Conservation (phyloP, 2,888 invertebrate genomes). For the Brachypalpus laphriformis region DNA sequence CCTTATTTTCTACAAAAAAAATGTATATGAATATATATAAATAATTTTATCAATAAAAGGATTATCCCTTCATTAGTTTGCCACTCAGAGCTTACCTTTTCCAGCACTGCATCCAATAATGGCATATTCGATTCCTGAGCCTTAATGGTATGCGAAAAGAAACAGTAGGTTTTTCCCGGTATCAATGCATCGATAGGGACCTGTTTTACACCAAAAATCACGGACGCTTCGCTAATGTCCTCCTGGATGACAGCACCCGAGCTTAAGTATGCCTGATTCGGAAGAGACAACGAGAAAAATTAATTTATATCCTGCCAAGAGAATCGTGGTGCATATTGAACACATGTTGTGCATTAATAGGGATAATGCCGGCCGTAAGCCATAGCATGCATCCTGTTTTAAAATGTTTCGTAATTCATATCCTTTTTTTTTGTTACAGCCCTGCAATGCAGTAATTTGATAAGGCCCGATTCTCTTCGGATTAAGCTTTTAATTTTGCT, state of each 20-base stretch:
- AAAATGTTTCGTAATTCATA: constrained; percentile 47
- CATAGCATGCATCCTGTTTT: constrained; percentile 30
- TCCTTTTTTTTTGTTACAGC: constrained; percentile 15
- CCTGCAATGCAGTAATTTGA: constrained; percentile 61
- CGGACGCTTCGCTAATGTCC: constrained; percentile 97
- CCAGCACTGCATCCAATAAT: constrained; percentile 96
- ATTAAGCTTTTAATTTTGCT: constrained; percentile 60
- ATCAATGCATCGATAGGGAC: constrained; percentile 94
- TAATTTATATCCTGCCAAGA: constrained; percentile 40
- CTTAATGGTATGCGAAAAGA: constrained; percentile 99
- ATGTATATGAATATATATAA: constrained; percentile 13
- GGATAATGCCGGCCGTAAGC: constrained; percentile 44
- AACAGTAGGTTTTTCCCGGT: constrained; percentile 98
- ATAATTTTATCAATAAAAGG: constrained; percentile 45
- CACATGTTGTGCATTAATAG: constrained; percentile 43
- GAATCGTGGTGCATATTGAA: constrained; percentile 21
- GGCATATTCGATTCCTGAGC: constrained; percentile 99
- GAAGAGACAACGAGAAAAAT: constrained; percentile 37
- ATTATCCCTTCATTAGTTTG: constrained; percentile 20
- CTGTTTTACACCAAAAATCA: constrained; percentile 97
- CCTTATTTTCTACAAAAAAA: constrained; percentile 88
- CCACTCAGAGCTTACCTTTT: constrained; percentile 85
- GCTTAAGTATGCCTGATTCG: constrained; percentile 91
- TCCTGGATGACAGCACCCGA: constrained; percentile 97
- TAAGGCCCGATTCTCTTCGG: constrained; percentile 42